These are phyloP conservation scores for Catocala sponsa DNA, from an alignment of 2,888 invertebrate species.

Conservation along the genomic window DNA sequence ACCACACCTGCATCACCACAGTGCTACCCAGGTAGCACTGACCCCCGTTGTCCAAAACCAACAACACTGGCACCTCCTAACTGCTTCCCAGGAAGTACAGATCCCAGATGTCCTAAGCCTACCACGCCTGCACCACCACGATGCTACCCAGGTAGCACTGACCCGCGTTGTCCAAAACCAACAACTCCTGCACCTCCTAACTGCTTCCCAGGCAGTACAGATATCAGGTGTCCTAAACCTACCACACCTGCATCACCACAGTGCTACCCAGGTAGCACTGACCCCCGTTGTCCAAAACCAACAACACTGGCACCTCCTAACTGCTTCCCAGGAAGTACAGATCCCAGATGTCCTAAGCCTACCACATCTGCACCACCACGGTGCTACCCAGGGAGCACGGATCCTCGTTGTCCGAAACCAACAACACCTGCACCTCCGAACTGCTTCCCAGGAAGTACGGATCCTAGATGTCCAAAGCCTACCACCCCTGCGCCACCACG, in stretches of 20 bases:
- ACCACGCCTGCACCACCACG: slow-evolving; percentile 36
- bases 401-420: slow-evolving; percentile 51
- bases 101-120: slow-evolving; percentile 29
- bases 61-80: slow-evolving; percentile 56
- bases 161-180: slow-evolving; percentile 55
- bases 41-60: slow-evolving; percentile 56
- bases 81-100: slow-evolving; percentile 54
- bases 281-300: slow-evolving; percentile 11
- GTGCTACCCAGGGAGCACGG: slow-evolving; percentile 42
- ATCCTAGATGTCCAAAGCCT: slow-evolving; percentile 34
- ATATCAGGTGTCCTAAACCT: slow-evolving; percentile 43
- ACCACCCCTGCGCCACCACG: slow-evolving; percentile 41
- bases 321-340: slow-evolving; percentile 43
- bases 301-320: slow-evolving; percentile 33
- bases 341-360: slow-evolving; percentile 35
- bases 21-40: slow-evolving; percentile 47
- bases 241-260: slow-evolving; percentile 13
- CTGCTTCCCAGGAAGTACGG: slow-evolving; percentile 53
- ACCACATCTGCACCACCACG: slow-evolving; percentile 48
- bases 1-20: slow-evolving; percentile 49
- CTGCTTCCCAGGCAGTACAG: slow-evolving; percentile 49
- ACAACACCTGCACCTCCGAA: slow-evolving; percentile 40
- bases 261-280: slow-evolving; percentile 1
- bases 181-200: slow-evolving; percentile 44
- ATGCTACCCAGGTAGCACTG: slow-evolving; percentile 63